phyloP scores from a whole-genome alignment of 2,113 vertebrate genomes.

The Malaclemys terrapin region DNA sequence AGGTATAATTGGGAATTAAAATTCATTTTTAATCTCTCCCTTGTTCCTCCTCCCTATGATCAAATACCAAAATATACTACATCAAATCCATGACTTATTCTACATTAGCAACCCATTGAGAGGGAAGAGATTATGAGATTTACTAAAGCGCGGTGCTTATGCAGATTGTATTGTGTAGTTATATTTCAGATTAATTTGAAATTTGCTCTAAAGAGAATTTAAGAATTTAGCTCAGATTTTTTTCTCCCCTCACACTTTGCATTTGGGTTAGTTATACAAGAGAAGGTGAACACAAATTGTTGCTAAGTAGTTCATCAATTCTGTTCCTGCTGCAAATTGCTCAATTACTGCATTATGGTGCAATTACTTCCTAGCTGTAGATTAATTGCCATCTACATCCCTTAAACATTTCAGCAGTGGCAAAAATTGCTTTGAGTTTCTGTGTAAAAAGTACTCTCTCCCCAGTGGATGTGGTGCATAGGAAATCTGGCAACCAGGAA shows the following conservation, averaged over 20 bases:
- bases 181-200: neutral
- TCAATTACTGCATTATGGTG: constrained; percentile 19
- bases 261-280: constrained; percentile 5
- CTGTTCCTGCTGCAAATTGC: neutral
- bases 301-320: constrained; percentile 46
- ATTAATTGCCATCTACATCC: neutral
- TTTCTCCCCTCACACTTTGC: neutral
- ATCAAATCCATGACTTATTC: neutral
- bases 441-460: neutral
- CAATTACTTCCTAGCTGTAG: constrained; percentile 11
- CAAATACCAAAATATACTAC: neutral
- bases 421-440: neutral
- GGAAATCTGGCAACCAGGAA: neutral
- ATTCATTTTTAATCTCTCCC: neutral
- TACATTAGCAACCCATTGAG: neutral
- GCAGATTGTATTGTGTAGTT: neutral
- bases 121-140: neutral
- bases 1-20: neutral
- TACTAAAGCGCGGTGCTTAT: neutral
- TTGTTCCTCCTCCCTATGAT: accelerated
- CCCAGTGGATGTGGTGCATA: neutral
- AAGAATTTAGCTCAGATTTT: neutral
- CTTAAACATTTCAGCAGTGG: neutral
- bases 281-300: constrained; percentile 7
- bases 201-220: neutral